These are phyloP conservation scores for Emydura subglobosa DNA, from an alignment of 2,113 vertebrate genomes.

Conservation along the genomic window DNA sequence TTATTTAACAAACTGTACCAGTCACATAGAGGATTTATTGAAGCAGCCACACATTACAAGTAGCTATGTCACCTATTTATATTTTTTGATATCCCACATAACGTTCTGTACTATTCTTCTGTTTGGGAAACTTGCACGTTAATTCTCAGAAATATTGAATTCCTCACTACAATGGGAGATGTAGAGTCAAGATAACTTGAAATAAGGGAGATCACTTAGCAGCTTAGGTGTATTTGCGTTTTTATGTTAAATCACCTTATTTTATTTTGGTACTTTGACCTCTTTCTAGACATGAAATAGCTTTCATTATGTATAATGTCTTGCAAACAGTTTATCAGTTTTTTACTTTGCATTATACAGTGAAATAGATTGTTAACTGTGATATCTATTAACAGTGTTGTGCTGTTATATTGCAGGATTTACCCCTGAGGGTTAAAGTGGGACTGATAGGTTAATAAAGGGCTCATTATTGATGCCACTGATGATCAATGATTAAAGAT, in stretches of 20 bases:
- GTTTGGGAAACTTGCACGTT: neutral
- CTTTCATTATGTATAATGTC: neutral
- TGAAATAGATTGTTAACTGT: neutral
- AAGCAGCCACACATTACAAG: neutral
- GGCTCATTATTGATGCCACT: neutral
- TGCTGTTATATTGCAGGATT: neutral
- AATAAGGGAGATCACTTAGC: neutral
- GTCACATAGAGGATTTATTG: neutral
- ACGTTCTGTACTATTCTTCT: conserved; percentile 15
- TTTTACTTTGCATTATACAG: neutral
- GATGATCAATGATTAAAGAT: too few relatives aligned
- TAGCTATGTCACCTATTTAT: neutral
- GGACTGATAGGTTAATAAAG: neutral
- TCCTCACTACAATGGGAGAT: neutral
- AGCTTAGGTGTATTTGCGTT: neutral
- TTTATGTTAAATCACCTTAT: neutral
- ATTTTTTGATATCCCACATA: neutral
- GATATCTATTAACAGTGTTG: neutral
- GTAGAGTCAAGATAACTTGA: neutral
- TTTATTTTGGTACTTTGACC: neutral
- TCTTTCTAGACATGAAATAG: neutral
- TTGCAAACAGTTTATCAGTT: neutral
- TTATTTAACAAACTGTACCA: neutral
- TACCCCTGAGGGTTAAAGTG: neutral
- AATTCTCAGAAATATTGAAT: neutral